Percentiles rank a stretch among this genome's conserved stretches.
phyloP scores from a whole-genome alignment of 2,113 vertebrate genomes.

The Oreotrochilus melanogaster region DNA sequence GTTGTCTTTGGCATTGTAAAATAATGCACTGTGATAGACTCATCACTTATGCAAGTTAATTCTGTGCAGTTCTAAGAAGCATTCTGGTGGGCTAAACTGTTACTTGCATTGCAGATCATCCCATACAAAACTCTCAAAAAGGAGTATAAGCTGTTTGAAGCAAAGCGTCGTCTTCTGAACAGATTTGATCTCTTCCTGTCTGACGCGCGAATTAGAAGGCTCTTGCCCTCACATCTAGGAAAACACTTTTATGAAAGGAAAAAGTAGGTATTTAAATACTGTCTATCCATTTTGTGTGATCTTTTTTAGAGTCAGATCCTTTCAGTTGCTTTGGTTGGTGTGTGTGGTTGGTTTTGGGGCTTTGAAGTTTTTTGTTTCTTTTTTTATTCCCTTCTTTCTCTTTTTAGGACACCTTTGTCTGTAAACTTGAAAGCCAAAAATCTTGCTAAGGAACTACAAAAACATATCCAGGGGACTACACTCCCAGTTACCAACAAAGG shows the following conservation, averaged over 20 bases:
- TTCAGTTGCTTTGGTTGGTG: neutral
- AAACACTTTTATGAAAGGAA: conserved; percentile 89
- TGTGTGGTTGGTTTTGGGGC: too few species aligned
- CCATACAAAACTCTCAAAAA: conserved; percentile 83
- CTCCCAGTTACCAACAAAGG: conserved; percentile 85
- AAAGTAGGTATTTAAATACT: conserved; percentile 76
- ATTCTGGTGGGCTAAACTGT: neutral
- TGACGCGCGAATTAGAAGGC: conserved; percentile 84
- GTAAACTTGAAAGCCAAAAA: conserved; percentile 84
- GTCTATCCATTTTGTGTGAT: neutral
- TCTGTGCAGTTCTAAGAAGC: neutral
- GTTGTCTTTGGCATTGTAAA: neutral
- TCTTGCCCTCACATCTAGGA: conserved; percentile 87
- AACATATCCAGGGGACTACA: conserved; percentile 82
- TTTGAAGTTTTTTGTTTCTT: neutral
- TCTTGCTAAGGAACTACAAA: conserved; percentile 80
- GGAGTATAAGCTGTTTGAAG: conserved; percentile 89
- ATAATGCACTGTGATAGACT: too few species aligned
- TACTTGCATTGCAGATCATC: conserved; percentile 80
- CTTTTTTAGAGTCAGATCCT: neutral
- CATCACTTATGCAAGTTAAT: rapidly evolving
- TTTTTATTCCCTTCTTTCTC: neutral
- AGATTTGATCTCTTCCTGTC: conserved; percentile 88
- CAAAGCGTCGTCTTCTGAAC: conserved; percentile 84
- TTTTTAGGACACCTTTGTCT: conserved; percentile 80